Percentiles rank a stretch among this genome's conserved stretches.
phyloP scores from a whole-genome alignment of 2,797 vertebrate species.

The Arremon aurantiirostris region DNA sequence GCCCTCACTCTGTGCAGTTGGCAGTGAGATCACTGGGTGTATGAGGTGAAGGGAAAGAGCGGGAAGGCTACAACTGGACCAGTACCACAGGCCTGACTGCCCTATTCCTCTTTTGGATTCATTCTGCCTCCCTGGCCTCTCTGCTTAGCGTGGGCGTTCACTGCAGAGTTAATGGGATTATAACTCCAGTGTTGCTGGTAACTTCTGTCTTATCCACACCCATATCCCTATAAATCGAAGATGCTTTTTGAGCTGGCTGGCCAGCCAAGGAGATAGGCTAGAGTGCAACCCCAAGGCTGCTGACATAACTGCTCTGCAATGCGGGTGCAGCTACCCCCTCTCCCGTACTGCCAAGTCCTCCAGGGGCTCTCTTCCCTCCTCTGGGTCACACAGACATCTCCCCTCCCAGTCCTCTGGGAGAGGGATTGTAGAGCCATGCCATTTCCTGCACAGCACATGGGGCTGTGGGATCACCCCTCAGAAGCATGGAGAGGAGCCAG shows the following conservation, averaged over 20 bases:
- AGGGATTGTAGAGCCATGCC: neutral
- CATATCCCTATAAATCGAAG: conserved; percentile 24
- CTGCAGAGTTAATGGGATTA: conserved; percentile 36
- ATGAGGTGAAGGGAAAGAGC: neutral
- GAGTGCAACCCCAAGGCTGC: neutral
- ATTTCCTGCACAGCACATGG: neutral
- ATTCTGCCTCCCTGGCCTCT: neutral
- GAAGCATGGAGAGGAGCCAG: neutral
- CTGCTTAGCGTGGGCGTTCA: neutral
- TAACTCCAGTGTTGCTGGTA: conserved; percentile 12
- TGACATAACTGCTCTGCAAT: conserved; percentile 9
- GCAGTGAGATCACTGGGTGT: neutral
- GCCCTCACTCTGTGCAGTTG: neutral
- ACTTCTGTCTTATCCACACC: conserved; percentile 17
- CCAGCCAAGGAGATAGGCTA: neutral
- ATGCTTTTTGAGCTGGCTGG: neutral
- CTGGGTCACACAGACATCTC: neutral
- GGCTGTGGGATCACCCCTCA: neutral
- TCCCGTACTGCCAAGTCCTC: neutral
- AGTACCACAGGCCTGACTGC: neutral
- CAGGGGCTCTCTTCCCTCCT: neutral
- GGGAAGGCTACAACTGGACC: neutral
- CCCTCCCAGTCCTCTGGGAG: neutral
- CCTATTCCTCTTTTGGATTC: neutral
- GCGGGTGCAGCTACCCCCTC: neutral